These are phyloP conservation scores for Corythoichthys haematopterus DNA, from an alignment of 2,113 vertebrate species.

Conservation along the genomic window DNA sequence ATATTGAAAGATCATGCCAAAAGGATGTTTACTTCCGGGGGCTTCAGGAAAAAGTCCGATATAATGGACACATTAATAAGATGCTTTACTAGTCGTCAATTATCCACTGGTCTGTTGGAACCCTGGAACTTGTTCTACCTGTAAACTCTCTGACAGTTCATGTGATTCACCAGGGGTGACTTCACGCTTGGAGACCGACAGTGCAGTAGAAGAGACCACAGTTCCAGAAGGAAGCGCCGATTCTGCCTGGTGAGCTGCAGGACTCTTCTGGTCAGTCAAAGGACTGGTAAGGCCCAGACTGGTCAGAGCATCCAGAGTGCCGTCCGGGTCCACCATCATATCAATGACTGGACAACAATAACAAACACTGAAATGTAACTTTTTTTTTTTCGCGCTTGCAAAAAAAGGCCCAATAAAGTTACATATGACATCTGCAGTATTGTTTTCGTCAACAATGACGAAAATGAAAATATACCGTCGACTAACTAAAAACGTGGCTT, in stretches of 20 bases:
- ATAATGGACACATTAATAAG: conserved; percentile 8
- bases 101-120: conserved; percentile 67
- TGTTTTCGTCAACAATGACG: background rate
- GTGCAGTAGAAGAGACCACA: conserved; percentile 52
- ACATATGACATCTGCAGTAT: background rate
- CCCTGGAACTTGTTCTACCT: conserved; percentile 75
- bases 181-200: conserved; percentile 19
- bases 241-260: conserved; percentile 60
- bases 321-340: conserved; percentile 94
- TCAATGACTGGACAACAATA: conserved; percentile 79
- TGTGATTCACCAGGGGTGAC: conserved; percentile 12
- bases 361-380: background rate
- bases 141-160: conserved; percentile 42
- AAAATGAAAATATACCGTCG: background rate
- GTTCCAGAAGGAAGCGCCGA: conserved; percentile 22
- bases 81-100: conserved; percentile 51
- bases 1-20: background rate
- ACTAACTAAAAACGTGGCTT: too few relatives aligned
- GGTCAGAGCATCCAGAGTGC: conserved; percentile 87
- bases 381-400: background rate
- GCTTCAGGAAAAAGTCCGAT: conserved; percentile 1
- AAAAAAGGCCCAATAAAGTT: background rate
- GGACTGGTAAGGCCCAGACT: conserved; percentile 79
- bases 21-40: conserved; percentile 1
- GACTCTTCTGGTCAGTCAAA: conserved; percentile 72